These are phyloP conservation scores for Melanotaenia duboulayi DNA, from an alignment of 2,113 vertebrate species.

Conservation along the genomic window DNA sequence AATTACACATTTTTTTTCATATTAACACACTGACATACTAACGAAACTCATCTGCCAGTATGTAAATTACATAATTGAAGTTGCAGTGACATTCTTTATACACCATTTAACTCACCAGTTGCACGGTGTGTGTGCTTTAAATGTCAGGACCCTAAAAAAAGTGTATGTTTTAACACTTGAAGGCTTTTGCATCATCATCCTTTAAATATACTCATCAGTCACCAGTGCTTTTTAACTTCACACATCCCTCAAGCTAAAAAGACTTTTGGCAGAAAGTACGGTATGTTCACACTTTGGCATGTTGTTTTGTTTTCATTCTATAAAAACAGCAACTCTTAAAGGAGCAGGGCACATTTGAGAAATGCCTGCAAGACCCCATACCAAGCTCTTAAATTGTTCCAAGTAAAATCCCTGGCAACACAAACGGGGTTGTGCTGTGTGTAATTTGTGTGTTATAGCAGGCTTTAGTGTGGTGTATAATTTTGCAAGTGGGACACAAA, in stretches of 20 bases:
- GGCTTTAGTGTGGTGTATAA: slow-evolving; percentile 15
- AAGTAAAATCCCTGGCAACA: slow-evolving; percentile 11
- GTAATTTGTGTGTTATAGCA: slow-evolving; percentile 2
- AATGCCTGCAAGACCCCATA: slow-evolving; percentile 9
- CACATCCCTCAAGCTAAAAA: slow-evolving; percentile 14
- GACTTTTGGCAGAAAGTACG: slow-evolving; percentile 56
- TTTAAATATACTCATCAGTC: slow-evolving; percentile 19
- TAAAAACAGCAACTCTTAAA: slow-evolving; percentile 39
- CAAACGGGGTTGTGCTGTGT: slow-evolving; percentile 16
- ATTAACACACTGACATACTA: not conserved
- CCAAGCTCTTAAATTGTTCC: slow-evolving; percentile 1
- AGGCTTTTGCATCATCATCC: slow-evolving; percentile 25
- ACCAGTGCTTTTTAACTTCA: slow-evolving; percentile 6
- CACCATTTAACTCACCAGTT: not conserved
- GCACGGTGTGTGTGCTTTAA: not conserved
- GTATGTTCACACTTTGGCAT: slow-evolving; percentile 33
- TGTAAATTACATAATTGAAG: not conserved
- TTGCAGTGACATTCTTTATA: not conserved
- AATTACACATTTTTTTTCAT: no score
- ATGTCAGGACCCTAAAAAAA: not conserved
- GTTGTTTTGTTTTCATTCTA: slow-evolving; percentile 32
- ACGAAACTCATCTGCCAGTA: not conserved
- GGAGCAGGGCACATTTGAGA: slow-evolving; percentile 31
- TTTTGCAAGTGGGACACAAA: slow-evolving; percentile 17
- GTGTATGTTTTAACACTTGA: slow-evolving; percentile 5